These are phyloP conservation scores for Myotis pilosus DNA, from an alignment of 2,797 vertebrate species.

Conservation along the genomic window DNA sequence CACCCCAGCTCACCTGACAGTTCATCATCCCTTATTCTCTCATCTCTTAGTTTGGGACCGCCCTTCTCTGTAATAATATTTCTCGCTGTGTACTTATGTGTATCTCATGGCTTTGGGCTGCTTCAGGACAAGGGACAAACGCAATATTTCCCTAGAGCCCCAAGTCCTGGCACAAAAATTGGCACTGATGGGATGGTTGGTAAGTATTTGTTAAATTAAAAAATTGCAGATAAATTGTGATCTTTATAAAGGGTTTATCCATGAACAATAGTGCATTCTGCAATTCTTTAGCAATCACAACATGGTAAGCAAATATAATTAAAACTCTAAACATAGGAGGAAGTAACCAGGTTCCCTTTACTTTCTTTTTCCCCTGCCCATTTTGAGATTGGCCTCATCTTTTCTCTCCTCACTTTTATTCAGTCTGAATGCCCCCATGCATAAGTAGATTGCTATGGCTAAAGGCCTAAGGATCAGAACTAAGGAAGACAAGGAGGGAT, in stretches of 20 bases:
- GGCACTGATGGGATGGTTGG: not conserved
- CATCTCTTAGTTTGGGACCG: not conserved
- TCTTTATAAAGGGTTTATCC: not conserved
- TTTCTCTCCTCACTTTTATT: not conserved
- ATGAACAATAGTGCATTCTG: not conserved
- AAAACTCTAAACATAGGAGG: not conserved
- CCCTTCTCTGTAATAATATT: not conserved
- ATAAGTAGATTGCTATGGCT: not conserved
- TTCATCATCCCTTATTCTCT: not conserved
- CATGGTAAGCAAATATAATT: not conserved
- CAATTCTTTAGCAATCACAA: not conserved
- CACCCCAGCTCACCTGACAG: not conserved
- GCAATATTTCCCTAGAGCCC: not conserved
- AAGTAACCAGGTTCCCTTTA: not conserved
- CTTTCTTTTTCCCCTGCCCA: not conserved
- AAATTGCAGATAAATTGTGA: not conserved
- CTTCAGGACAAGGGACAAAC: not conserved
- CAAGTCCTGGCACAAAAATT: slow-evolving; percentile 8
- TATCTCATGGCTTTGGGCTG: not conserved
- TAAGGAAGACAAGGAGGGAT: not conserved
- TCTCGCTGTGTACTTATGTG: not conserved
- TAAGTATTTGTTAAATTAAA: not conserved
- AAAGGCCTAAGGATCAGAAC: not conserved
- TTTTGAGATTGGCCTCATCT: not conserved
- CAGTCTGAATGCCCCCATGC: not conserved